These are phyloP conservation scores for Cremastobaeus sp. DNA, from an alignment of 2,888 invertebrate species.

Conservation along the genomic window DNA sequence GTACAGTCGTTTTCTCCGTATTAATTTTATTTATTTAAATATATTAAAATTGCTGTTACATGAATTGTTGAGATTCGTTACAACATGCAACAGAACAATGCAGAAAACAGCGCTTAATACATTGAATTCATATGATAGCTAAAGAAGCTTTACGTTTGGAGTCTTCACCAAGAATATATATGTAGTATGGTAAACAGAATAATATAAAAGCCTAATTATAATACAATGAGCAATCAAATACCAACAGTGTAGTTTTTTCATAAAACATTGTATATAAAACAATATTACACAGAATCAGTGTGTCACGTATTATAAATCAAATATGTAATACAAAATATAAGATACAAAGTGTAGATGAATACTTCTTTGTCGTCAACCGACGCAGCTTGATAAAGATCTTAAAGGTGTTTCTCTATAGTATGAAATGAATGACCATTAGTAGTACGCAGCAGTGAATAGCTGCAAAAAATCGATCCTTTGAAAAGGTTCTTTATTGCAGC, in stretches of 20 bases:
- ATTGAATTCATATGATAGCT: too few species aligned
- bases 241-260: too few species aligned
- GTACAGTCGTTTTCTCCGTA: too few species aligned
- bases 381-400: constrained; percentile 12
- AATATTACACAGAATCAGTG: constrained; percentile 31
- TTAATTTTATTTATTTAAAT: too few species aligned
- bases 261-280: constrained; percentile 35
- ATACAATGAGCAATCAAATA: constrained; percentile 43
- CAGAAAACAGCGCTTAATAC: too few species aligned
- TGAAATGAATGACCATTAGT: constrained; percentile 22
- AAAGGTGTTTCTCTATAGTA: constrained; percentile 16
- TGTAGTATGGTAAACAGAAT: constrained; percentile 20
- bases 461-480: neutral
- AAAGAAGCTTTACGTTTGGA: too few species aligned
- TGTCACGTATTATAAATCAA: constrained; percentile 33
- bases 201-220: constrained; percentile 38
- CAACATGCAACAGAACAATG: too few species aligned
- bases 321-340: constrained; percentile 30
- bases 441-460: too few species aligned
- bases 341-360: constrained; percentile 30
- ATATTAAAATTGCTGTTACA: too few species aligned
- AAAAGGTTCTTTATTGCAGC: neutral
- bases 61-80: too few species aligned
- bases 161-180: too few species aligned
- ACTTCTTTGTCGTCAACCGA: constrained; percentile 26